phyloP scores from a whole-genome alignment of 2,113 vertebrate genomes.

The Muntiacus muntjak region DNA sequence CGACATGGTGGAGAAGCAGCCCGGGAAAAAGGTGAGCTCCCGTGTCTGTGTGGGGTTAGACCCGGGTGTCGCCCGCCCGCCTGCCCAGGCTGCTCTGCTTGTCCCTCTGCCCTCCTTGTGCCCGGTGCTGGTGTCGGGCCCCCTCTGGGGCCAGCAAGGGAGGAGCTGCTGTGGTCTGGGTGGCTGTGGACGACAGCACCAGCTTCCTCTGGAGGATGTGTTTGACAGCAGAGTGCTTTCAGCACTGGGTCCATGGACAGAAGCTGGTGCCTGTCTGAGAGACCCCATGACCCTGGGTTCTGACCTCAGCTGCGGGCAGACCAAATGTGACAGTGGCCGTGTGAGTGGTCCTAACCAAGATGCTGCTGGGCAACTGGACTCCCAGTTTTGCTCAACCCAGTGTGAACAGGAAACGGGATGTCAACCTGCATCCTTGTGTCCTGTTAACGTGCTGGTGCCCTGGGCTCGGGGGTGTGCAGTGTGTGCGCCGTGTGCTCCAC shows the following conservation, averaged over 20 bases:
- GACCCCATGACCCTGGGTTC: too few species aligned
- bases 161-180: neutral
- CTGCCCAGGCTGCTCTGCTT: neutral
- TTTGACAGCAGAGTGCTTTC: neutral
- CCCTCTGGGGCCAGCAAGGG: neutral
- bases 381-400: neutral
- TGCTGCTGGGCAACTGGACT: neutral
- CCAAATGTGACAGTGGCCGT: accelerated
- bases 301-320: neutral
- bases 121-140: neutral
- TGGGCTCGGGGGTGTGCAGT: neutral
- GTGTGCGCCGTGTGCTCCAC: accelerated
- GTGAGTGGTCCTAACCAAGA: neutral
- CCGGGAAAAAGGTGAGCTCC: conserved; percentile 87
- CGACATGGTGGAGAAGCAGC: conserved; percentile 99
- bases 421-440: neutral
- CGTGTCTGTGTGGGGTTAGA: neutral
- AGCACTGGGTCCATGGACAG: neutral
- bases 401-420: neutral
- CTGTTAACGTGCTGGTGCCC: neutral
- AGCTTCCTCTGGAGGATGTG: neutral
- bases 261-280: neutral
- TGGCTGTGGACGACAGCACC: neutral
- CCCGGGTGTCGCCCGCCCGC: neutral
- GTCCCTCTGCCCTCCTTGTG: neutral